phyloP scores from a whole-genome alignment of 1,140 invertebrate genomes.

The Psix sp. region DNA sequence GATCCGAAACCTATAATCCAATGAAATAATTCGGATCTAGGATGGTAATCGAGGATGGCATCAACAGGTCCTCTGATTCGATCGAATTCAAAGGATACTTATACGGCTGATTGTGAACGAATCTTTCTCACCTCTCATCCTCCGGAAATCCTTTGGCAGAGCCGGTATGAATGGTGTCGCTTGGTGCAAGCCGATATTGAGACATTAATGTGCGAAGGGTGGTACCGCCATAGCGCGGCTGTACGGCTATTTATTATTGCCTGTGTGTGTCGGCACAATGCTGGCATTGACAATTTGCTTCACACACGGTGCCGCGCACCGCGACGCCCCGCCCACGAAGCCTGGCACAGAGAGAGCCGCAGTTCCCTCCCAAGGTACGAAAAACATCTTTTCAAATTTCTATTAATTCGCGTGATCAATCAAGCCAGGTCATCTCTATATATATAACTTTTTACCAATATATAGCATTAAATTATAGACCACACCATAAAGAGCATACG shows the following conservation, averaged over 20 bases:
- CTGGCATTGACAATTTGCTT: conserved; percentile 75
- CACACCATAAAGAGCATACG: too few relatives aligned
- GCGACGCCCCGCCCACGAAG: conserved; percentile 74
- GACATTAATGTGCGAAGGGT: conserved; percentile 60
- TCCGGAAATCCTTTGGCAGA: conserved; percentile 57
- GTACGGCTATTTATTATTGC: conserved; percentile 72
- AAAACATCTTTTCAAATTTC: too few relatives aligned
- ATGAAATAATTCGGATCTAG: too few relatives aligned
- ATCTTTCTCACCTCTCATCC: conserved; percentile 49
- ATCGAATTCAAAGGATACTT: conserved; percentile 34
- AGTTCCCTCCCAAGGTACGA: too few relatives aligned
- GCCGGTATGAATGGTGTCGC: conserved; percentile 28
- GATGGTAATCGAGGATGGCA: too few relatives aligned
- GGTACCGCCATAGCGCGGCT: conserved; percentile 54
- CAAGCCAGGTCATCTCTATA: too few relatives aligned
- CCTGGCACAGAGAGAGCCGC: conserved; percentile 71
- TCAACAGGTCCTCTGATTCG: conserved; percentile 24
- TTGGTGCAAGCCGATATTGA: conserved; percentile 50
- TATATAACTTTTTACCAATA: too few relatives aligned
- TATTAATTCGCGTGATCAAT: too few relatives aligned
- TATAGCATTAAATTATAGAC: too few relatives aligned
- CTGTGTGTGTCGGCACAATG: conserved; percentile 68
- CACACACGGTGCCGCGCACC: conserved; percentile 72
- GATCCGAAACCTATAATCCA: too few relatives aligned
- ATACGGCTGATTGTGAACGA: conserved; percentile 45